These are phyloP conservation scores for Apogon talboti DNA, from an alignment of 2,797 vertebrate genomes.

Conservation along the genomic window DNA sequence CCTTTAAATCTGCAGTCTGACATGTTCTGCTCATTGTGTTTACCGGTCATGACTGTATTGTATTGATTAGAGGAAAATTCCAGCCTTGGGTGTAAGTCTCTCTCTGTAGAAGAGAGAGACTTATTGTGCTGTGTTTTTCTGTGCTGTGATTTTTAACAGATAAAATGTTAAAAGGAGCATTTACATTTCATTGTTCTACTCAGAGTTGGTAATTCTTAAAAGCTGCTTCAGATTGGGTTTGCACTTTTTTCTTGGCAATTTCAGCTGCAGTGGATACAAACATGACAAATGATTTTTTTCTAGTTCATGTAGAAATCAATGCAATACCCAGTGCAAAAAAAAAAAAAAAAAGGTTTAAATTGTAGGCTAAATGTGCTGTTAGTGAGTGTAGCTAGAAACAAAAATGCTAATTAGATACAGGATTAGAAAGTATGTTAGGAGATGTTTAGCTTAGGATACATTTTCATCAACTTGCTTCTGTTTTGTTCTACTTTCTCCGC, in stretches of 20 bases:
- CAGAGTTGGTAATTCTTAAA: constrained; percentile 1
- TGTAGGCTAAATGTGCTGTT: no score
- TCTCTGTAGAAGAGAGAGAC: constrained; percentile 18
- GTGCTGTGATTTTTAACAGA: constrained; percentile 9
- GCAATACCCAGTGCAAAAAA: no score
- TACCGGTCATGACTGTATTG: constrained; percentile 50
- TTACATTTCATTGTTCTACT: constrained; percentile 22
- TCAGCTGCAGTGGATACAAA: neutral
- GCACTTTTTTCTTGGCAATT: constrained; percentile 1
- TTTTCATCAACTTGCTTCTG: neutral
- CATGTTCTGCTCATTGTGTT: constrained; percentile 51
- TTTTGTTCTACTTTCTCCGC: constrained; percentile 18
- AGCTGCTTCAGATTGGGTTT: neutral
- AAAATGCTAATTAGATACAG: no score
- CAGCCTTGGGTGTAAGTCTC: constrained; percentile 19
- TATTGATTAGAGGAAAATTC: constrained; percentile 58
- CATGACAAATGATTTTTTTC: neutral
- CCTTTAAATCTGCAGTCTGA: constrained; percentile 36
- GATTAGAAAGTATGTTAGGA: no score
- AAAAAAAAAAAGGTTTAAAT: no score
- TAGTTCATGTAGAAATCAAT: neutral
- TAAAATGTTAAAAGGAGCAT: constrained; percentile 20
- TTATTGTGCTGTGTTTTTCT: constrained; percentile 16
- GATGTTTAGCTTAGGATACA: neutral
- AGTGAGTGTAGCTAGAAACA: no score